Percentiles rank a stretch among this genome's conserved stretches.
phyloP scores from a whole-genome alignment of 2,888 invertebrate species.

The Amphipyra tragopoginis region DNA sequence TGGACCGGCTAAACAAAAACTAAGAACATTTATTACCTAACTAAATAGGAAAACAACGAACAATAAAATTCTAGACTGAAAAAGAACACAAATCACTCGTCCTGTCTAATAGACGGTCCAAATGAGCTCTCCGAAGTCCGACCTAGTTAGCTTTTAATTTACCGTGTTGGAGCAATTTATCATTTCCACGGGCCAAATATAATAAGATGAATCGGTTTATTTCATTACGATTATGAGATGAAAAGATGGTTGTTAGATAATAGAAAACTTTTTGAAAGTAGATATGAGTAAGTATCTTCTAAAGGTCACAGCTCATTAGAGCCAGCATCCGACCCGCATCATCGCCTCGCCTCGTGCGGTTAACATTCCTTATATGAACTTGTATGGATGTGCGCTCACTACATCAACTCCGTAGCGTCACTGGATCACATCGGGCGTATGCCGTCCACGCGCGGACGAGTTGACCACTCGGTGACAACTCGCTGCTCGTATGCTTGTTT shows the following conservation, averaged over 20 bases:
- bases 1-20: background rate
- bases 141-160: conserved; percentile 37
- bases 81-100: conserved; percentile 25
- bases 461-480: no score
- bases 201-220: conserved; percentile 35
- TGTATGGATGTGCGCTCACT: no score
- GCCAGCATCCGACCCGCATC: no score
- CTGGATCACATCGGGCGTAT: no score
- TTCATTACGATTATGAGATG: conserved; percentile 16
- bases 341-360: no score
- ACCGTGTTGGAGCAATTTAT: conserved; percentile 36
- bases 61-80: conserved; percentile 16
- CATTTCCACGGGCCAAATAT: conserved; percentile 35
- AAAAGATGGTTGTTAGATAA: background rate
- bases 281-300: background rate
- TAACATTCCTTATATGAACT: no score
- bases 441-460: no score
- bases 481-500: no score
- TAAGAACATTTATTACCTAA: conserved; percentile 7
- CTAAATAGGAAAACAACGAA: conserved; percentile 2
- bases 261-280: background rate
- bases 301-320: no score
- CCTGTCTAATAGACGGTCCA: conserved; percentile 11
- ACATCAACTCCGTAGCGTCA: no score
- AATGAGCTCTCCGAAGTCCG: conserved; percentile 25